Evolutionary conservation across 2,797 vertebrate species (phyloP).

Genomic region (Cryptoprocta ferox): DNA sequence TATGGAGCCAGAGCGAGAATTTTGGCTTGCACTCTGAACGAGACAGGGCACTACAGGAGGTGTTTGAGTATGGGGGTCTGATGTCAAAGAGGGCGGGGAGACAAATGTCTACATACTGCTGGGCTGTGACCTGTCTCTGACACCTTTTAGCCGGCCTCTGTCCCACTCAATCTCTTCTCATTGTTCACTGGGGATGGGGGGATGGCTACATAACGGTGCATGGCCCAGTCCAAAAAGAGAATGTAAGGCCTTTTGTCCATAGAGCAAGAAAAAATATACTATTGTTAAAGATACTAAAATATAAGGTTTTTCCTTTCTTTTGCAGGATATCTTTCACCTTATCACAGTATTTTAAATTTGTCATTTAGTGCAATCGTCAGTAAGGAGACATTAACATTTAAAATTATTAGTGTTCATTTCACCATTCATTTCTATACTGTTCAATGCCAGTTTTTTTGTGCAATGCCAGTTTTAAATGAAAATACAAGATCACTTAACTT

Average conservation of each 20-base stretch:
- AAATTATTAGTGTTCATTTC: conserved; percentile 7
- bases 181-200: not conserved
- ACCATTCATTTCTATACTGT: not conserved
- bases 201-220: not conserved
- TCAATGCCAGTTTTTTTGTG: not conserved
- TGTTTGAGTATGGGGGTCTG: not conserved
- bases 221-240: conserved; percentile 38
- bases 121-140: conserved; percentile 62
- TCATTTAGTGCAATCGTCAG: not conserved
- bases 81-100: conserved; percentile 35
- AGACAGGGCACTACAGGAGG: not conserved
- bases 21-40: conserved; percentile 5
- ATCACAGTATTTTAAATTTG: not conserved
- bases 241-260: not conserved
- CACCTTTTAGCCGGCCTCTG: not conserved
- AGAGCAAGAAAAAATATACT: not conserved
- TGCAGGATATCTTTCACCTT: not conserved
- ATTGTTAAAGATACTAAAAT: not conserved
- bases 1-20: not conserved
- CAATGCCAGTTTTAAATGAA: not conserved
- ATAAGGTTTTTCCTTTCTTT: not conserved
- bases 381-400: conserved; percentile 3
- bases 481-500: not conserved
- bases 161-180: not conserved
- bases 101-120: conserved; percentile 53